Evolutionary conservation across 2,797 vertebrate species (phyloP).

Genomic region (Oreochromis mossambicus): DNA sequence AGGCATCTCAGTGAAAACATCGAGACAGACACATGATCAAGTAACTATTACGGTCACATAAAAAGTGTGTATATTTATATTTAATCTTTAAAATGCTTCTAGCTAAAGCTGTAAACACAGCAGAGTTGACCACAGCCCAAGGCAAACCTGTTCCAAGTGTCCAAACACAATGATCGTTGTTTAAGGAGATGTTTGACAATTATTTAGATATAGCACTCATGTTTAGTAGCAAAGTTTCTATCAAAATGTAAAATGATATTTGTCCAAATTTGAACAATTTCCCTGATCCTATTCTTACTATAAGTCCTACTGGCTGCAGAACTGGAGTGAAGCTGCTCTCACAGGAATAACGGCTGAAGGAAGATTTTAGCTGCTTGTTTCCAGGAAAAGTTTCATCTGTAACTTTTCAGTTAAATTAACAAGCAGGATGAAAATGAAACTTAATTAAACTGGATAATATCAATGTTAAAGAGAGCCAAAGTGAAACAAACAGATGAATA

Average conservation of each 20-base stretch:
- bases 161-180: rapidly evolving
- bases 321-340: background rate
- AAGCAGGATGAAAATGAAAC: background rate
- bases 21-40: background rate
- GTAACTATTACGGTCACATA: rapidly evolving
- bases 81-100: background rate
- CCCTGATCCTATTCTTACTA: background rate
- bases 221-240: rapidly evolving
- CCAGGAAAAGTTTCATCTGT: background rate
- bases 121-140: background rate
- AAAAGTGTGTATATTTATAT: background rate
- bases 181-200: background rate
- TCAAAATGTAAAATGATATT: background rate
- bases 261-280: background rate
- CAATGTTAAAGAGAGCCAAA: background rate
- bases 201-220: background rate
- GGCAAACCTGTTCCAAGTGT: rapidly evolving
- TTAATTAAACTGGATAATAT: background rate
- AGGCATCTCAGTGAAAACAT: background rate
- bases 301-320: background rate
- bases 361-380: background rate
- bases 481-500: background rate
- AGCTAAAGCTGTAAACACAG: background rate
- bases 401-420: rapidly evolving
- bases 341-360: rapidly evolving